These are phyloP conservation scores for Paradoxurus hermaphroditus DNA, from an alignment of 2,113 vertebrate species.

Conservation along the genomic window DNA sequence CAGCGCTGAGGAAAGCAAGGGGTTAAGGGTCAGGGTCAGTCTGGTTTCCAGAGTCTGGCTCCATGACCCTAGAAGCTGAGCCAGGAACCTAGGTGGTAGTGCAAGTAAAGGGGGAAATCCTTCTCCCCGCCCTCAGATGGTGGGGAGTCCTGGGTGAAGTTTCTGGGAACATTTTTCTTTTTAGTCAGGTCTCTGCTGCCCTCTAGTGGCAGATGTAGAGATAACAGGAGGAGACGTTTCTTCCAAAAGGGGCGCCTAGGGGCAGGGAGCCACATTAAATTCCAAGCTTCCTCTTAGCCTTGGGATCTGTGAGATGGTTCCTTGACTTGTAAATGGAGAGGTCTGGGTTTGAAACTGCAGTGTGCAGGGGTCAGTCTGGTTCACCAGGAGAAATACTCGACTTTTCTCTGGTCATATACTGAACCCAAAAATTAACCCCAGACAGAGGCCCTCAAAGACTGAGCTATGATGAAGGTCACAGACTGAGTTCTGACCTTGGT, in stretches of 20 bases:
- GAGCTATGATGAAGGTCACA: background rate
- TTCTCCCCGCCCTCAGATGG: background rate
- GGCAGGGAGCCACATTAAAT: background rate
- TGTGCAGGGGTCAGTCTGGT: background rate
- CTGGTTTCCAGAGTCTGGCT: background rate
- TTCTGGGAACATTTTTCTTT: background rate
- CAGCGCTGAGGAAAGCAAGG: background rate
- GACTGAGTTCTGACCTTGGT: background rate
- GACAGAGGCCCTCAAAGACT: background rate
- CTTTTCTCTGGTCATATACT: background rate
- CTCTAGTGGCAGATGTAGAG: conserved; percentile 19
- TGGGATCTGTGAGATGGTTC: background rate
- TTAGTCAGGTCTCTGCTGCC: conserved; percentile 67
- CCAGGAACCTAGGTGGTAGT: background rate
- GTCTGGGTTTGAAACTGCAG: background rate
- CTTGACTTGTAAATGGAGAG: background rate
- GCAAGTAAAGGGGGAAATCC: background rate
- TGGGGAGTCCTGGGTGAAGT: accelerated
- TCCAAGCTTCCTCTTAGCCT: no score
- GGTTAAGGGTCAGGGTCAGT: background rate
- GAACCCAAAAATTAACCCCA: background rate
- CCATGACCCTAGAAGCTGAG: background rate
- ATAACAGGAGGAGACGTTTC: background rate
- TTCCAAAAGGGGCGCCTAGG: background rate
- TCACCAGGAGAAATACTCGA: background rate